Conservation (phyloP, 2,888 invertebrate genomes). For the Ophion ellenae region DNA sequence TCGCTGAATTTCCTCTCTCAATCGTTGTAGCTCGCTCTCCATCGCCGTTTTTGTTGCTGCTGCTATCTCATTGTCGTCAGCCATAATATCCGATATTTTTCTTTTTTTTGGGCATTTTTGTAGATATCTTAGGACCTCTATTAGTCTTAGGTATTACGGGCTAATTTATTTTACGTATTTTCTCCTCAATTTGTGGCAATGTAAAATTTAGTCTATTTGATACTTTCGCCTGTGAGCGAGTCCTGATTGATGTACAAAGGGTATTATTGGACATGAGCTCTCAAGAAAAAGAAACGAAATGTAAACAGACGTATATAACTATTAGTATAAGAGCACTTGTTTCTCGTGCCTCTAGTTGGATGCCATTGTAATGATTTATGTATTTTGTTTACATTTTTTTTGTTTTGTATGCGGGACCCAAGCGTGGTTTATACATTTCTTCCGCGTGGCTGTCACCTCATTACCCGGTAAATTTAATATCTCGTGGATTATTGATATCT, state of each 20-base stretch:
- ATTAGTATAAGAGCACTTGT: not conserved
- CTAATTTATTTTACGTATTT: not conserved
- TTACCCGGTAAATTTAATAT: too few relatives aligned
- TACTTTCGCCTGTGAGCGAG: conserved; percentile 5
- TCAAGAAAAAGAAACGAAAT: not conserved
- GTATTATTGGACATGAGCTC: not conserved
- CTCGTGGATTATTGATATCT: too few relatives aligned
- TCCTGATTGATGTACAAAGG: not conserved
- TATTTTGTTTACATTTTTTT: not conserved
- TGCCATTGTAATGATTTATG: conserved; percentile 19
- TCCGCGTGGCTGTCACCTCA: too few relatives aligned
- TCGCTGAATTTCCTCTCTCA: conserved; percentile 23
- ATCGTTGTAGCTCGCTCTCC: conserved; percentile 26
- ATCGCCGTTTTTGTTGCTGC: not conserved
- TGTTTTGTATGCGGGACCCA: too few relatives aligned
- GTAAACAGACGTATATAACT: not conserved
- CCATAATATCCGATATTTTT: not conserved
- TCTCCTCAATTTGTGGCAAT: not conserved
- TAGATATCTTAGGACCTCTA: not conserved
- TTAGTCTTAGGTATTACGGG: not conserved
- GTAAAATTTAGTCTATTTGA: not conserved
- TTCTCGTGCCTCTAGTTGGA: conserved; percentile 26
- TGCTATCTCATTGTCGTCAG: not conserved
- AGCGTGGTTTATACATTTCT: too few relatives aligned
- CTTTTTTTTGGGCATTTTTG: not conserved